These are phyloP conservation scores for Metallyticus violacea DNA, from an alignment of 2,888 invertebrate species.

Conservation along the genomic window DNA sequence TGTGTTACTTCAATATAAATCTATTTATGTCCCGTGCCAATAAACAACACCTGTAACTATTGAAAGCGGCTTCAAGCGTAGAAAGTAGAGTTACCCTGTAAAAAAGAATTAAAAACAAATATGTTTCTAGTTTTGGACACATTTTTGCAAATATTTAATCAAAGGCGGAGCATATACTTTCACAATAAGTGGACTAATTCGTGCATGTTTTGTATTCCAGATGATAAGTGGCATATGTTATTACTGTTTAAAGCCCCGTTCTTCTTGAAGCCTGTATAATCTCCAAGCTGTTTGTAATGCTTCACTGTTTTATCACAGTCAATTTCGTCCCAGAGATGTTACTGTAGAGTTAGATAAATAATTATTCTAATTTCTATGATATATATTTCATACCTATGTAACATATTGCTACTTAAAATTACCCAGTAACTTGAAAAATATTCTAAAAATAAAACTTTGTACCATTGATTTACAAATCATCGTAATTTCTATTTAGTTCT, in stretches of 20 bases:
- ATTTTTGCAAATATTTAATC: not conserved
- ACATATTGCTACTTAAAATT: too few relatives aligned
- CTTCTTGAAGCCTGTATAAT: not conserved
- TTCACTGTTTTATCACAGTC: not conserved
- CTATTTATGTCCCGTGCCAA: too few relatives aligned
- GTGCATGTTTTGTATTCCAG: not conserved
- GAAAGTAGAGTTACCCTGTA: not conserved
- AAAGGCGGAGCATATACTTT: not conserved
- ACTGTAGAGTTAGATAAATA: not conserved
- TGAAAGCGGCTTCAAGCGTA: not conserved
- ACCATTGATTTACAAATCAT: not conserved
- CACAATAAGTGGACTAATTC: not conserved
- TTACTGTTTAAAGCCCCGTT: not conserved
- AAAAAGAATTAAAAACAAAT: not conserved
- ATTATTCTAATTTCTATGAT: not conserved
- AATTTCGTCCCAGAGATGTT: not conserved
- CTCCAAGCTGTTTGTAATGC: not conserved
- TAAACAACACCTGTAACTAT: not conserved
- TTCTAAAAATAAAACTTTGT: not conserved
- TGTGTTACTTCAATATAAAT: too few relatives aligned
- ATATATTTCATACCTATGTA: not conserved
- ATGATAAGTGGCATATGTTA: not conserved
- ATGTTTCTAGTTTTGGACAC: not conserved
- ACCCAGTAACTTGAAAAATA: not conserved
- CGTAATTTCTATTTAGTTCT: not conserved